Evolutionary conservation across 2,113 vertebrate genomes (phyloP).

Genomic region (Empidonax traillii): DNA sequence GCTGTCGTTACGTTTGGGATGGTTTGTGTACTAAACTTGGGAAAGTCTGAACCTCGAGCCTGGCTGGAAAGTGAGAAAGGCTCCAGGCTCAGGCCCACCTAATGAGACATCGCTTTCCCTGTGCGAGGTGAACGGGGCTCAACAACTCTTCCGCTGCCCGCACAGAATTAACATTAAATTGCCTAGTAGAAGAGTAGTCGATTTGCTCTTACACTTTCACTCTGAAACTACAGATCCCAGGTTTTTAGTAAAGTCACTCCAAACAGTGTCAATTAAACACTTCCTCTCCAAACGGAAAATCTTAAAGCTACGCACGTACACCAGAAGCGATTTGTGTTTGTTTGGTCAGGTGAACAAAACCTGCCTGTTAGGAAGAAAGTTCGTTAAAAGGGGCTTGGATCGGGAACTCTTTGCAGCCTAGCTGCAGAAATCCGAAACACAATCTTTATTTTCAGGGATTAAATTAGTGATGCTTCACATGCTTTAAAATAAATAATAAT

Average conservation of each 20-base stretch:
- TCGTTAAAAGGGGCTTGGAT: not conserved
- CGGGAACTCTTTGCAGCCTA: not conserved
- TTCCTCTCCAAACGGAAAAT: not conserved
- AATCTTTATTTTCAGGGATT: not conserved
- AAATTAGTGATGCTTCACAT: not conserved
- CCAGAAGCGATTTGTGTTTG: not conserved
- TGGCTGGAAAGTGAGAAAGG: not conserved
- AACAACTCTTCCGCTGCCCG: not conserved
- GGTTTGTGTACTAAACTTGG: not conserved
- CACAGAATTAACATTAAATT: not conserved
- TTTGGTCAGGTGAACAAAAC: not conserved
- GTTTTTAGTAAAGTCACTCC: not conserved
- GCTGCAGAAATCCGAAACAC: not conserved
- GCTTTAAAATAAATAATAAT: not conserved
- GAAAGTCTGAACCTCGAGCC: not conserved
- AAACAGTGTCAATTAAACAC: not conserved
- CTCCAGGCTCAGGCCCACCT: not conserved
- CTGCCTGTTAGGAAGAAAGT: not conserved
- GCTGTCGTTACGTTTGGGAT: not conserved
- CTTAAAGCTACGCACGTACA: not conserved
- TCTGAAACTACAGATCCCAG: not conserved
- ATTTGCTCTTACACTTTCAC: not conserved
- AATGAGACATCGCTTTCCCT: not conserved
- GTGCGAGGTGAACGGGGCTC: not conserved
- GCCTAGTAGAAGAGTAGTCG: not conserved